Percentiles rank a stretch among this genome's conserved stretches.
These are phyloP conservation scores for Pseudorhombus dupliciocellatus DNA, from an alignment of 2,113 vertebrate genomes.

Conservation along the genomic window DNA sequence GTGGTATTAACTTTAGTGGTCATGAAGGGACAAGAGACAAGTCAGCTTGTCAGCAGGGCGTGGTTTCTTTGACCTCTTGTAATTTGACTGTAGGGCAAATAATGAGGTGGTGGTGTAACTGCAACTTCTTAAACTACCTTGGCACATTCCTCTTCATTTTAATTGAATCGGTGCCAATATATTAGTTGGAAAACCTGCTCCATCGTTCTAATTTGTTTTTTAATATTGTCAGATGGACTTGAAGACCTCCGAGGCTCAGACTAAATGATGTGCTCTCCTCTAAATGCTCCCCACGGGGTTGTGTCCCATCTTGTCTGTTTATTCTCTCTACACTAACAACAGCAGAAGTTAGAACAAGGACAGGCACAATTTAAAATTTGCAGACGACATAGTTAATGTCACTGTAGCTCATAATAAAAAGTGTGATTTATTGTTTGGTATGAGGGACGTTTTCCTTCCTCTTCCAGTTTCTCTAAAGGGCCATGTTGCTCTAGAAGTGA, in stretches of 20 bases:
- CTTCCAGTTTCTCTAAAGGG: neutral
- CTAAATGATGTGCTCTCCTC: neutral
- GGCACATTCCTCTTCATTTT: neutral
- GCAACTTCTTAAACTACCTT: neutral
- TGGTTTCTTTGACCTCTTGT: neutral
- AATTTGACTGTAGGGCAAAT: slow-evolving; percentile 2
- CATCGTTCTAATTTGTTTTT: neutral
- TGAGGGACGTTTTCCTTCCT: neutral
- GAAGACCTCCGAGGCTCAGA: neutral
- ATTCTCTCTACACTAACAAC: neutral
- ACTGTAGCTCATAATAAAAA: slow-evolving; percentile 11
- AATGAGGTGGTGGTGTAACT: neutral
- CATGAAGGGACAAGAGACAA: neutral
- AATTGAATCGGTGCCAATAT: neutral
- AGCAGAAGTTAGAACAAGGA: neutral
- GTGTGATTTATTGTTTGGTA: neutral
- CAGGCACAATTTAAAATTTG: slow-evolving; percentile 4
- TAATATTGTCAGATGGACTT: neutral
- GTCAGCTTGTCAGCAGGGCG: neutral
- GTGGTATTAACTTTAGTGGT: neutral
- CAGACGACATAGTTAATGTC: slow-evolving; percentile 16
- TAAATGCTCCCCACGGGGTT: too few relatives aligned
- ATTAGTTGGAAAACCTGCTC: neutral
- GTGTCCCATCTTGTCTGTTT: neutral
- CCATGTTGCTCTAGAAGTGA: neutral